Conservation (phyloP, 2,888 invertebrate species). For the Hoplodrina blanda region DNA sequence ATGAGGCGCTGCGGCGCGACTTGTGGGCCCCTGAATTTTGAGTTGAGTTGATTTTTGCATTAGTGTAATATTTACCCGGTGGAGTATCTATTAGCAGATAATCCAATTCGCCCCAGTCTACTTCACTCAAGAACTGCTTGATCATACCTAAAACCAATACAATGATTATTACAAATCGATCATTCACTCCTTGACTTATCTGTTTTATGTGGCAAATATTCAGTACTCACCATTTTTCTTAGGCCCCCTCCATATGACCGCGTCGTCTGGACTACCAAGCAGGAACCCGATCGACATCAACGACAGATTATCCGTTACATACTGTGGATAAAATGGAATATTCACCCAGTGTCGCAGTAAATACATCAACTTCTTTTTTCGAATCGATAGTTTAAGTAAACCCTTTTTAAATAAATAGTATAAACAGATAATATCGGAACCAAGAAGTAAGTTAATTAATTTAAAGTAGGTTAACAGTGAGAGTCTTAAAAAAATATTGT, state of each 20-base stretch:
- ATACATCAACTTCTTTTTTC: no score
- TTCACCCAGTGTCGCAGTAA: no score
- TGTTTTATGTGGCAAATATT: not conserved
- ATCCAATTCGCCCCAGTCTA: slow-evolving; percentile 98
- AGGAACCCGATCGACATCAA: slow-evolving; percentile 99
- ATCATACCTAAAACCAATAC: slow-evolving; percentile 93
- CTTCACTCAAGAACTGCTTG: slow-evolving; percentile 97
- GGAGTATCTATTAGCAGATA: slow-evolving; percentile 98
- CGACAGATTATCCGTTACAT: slow-evolving; percentile 97
- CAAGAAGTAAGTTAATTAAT: no score
- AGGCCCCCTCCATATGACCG: slow-evolving; percentile 99
- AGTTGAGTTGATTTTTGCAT: not conserved
- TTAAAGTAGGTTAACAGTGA: no score
- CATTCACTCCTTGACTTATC: not conserved
- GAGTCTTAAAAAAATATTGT: no score
- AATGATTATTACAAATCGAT: not conserved
- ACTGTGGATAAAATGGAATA: slow-evolving; percentile 87
- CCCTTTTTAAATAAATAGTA: no score
- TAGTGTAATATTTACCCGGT: slow-evolving; percentile 91
- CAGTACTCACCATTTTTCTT: slow-evolving; percentile 96
- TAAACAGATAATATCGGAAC: no score
- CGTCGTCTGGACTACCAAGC: slow-evolving; percentile 96
- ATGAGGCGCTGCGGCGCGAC: no score
- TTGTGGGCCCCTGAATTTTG: no score
- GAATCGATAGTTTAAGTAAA: no score